These are phyloP conservation scores for Solea senegalensis DNA, from an alignment of 2,113 vertebrate genomes.

Conservation along the genomic window DNA sequence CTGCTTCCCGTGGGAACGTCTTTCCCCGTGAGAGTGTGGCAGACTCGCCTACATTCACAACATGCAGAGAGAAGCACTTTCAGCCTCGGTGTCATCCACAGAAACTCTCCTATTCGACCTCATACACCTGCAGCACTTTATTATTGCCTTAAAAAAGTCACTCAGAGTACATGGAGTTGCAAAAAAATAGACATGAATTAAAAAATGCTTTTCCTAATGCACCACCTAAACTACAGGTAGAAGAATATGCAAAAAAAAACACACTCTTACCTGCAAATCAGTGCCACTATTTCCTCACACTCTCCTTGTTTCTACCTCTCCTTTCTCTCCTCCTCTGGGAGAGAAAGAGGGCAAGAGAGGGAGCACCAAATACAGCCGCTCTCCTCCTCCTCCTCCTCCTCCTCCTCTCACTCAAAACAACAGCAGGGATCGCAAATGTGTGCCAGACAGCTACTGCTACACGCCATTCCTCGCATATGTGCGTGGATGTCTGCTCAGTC, in stretches of 20 bases:
- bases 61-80: constrained; percentile 8
- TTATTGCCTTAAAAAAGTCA: background rate
- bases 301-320: constrained; percentile 53
- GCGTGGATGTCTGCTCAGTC: constrained; percentile 42
- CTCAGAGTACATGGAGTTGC: background rate
- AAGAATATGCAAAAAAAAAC: background rate
- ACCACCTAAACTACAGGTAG: background rate
- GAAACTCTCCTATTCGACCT: background rate
- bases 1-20: constrained; percentile 36
- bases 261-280: constrained; percentile 68
- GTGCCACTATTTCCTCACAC: constrained; percentile 45
- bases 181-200: background rate
- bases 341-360: constrained; percentile 44
- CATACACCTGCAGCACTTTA: background rate
- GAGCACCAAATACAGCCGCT: constrained; percentile 65
- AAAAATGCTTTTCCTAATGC: no score
- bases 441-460: constrained; percentile 74
- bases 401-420: constrained; percentile 63
- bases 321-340: constrained; percentile 58
- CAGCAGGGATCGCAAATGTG: constrained; percentile 70
- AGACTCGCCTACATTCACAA: constrained; percentile 13
- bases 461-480: constrained; percentile 35
- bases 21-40: constrained; percentile 48
- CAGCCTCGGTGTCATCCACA: constrained; percentile 1
- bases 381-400: constrained; percentile 49